These are phyloP conservation scores for Sternarchorhynchus goeldii DNA, from an alignment of 2,797 vertebrate species.

Conservation along the genomic window DNA sequence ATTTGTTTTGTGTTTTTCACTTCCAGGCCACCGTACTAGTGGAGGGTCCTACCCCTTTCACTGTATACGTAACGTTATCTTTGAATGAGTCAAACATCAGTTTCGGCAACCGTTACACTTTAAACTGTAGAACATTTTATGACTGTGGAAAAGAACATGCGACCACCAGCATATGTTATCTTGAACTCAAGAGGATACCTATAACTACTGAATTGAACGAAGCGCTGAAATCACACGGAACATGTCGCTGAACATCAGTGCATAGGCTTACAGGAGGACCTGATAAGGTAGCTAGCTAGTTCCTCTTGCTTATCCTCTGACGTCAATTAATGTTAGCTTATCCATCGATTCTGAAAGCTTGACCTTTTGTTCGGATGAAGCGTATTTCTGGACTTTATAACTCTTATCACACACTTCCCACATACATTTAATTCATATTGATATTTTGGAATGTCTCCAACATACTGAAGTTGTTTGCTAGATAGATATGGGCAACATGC, in stretches of 20 bases:
- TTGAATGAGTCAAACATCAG: not conserved
- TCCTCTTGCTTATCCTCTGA: constrained; percentile 19
- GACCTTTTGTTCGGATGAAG: not conserved
- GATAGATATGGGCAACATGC: not conserved
- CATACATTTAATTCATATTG: too few relatives aligned
- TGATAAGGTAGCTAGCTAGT: constrained; percentile 64
- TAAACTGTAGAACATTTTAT: constrained; percentile 59
- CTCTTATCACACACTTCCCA: not conserved
- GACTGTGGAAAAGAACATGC: constrained; percentile 47
- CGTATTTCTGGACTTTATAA: not conserved
- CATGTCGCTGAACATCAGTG: constrained; percentile 29
- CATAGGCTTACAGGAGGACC: constrained; percentile 49
- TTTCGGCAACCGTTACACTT: constrained; percentile 31
- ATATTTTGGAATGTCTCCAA: not conserved
- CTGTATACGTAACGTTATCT: too few relatives aligned
- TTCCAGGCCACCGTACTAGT: too few relatives aligned
- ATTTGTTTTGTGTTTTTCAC: too few relatives aligned
- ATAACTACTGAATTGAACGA: constrained; percentile 12
- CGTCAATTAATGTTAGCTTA: not conserved
- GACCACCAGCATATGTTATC: constrained; percentile 58
- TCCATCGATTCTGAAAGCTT: not conserved
- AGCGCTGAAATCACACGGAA: constrained; percentile 35
- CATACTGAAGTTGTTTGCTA: not conserved
- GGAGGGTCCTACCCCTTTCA: too few relatives aligned
- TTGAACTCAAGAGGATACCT: constrained; percentile 41